A percentile compares a stretch with the other conserved stretches of the same genome.
These are phyloP conservation scores for Merops nubicus DNA, from an alignment of 2,113 vertebrate genomes.

Conservation along the genomic window DNA sequence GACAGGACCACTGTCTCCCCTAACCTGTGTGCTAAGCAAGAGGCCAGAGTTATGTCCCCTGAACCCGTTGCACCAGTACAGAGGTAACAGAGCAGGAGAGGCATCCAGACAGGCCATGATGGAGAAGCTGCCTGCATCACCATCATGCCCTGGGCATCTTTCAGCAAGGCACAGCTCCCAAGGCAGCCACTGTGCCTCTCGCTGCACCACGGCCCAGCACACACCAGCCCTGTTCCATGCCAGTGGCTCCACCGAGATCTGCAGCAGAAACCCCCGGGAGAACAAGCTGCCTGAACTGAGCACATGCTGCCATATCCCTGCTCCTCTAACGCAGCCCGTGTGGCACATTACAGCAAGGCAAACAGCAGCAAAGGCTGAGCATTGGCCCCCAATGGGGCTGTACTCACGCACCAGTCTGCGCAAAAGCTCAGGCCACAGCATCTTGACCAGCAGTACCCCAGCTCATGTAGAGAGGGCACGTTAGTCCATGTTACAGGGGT, in stretches of 20 bases:
- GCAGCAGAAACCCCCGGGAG: neutral
- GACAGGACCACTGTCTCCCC: neutral
- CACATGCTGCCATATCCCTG: neutral
- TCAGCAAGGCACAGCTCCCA: neutral
- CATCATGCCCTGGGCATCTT: accelerated
- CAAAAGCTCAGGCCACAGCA: neutral
- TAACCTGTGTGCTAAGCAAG: neutral
- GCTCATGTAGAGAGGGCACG: neutral
- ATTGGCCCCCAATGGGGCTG: accelerated
- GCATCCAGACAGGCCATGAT: accelerated
- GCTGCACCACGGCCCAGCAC: neutral
- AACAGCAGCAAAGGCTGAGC: neutral
- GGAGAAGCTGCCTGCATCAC: neutral
- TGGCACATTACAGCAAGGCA: neutral
- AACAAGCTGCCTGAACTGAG: neutral
- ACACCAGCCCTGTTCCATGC: neutral
- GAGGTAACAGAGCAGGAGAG: accelerated
- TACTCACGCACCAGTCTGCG: neutral
- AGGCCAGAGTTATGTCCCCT: neutral
- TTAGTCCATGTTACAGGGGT: accelerated
- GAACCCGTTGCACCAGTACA: neutral
- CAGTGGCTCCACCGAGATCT: neutral
- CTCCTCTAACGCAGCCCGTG: neutral
- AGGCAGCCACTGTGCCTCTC: neutral
- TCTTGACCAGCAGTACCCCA: neutral